Conservation (phyloP, 2,888 invertebrate genomes). For the Hymenopus coronatus region DNA sequence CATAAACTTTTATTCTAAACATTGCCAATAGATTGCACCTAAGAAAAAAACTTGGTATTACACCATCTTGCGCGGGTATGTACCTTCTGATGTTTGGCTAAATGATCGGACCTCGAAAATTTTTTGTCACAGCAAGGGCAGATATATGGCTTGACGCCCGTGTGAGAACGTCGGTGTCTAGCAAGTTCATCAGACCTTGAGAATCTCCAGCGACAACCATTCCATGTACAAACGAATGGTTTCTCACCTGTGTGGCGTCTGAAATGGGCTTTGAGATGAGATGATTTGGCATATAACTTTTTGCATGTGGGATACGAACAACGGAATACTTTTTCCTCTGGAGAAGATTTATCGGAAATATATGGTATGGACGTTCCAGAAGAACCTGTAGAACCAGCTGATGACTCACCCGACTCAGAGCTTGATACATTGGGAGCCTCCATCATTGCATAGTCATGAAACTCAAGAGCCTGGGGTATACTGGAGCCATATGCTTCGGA, state of each 20-base stretch:
- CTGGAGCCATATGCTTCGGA: not conserved
- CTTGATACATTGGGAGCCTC: not conserved
- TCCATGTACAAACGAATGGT: constrained; percentile 54
- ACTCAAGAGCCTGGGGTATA: constrained; percentile 1
- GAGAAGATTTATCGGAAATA: constrained; percentile 34
- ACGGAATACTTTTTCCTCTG: constrained; percentile 59
- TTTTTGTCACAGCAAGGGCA: constrained; percentile 85
- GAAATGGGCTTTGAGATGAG: constrained; percentile 85
- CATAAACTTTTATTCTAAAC: too few species aligned
- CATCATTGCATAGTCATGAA: constrained; percentile 36
- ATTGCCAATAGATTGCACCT: too few species aligned
- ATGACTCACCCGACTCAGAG: not conserved
- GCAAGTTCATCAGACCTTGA: constrained; percentile 93
- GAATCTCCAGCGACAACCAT: constrained; percentile 87
- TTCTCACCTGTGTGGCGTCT: constrained; percentile 68
- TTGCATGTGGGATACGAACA: constrained; percentile 70
- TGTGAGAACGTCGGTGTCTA: constrained; percentile 90
- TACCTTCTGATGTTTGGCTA: constrained; percentile 87
- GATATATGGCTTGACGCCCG: constrained; percentile 89
- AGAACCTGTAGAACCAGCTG: not conserved
- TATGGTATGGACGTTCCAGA: not conserved
- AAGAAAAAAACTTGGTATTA: too few species aligned
- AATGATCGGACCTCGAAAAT: constrained; percentile 91
- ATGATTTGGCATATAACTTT: constrained; percentile 85
- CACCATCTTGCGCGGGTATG: constrained; percentile 59